Conservation (phyloP, 2,888 invertebrate genomes). For the Steinernema carpocapsae region DNA sequence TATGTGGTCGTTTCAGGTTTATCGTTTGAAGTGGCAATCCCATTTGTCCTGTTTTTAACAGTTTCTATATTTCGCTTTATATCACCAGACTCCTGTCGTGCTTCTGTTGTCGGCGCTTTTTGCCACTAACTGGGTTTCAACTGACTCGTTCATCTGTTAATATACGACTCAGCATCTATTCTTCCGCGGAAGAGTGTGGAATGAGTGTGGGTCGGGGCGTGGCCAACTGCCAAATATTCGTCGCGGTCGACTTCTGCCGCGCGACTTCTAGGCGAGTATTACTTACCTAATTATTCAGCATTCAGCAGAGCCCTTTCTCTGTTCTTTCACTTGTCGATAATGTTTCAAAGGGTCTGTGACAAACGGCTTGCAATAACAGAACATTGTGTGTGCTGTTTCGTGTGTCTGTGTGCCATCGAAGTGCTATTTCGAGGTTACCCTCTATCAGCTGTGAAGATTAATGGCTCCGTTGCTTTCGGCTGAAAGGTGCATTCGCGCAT, state of each 20-base stretch:
- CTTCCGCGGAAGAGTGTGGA: background rate
- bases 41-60: too few relatives aligned
- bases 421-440: too few relatives aligned
- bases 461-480: background rate
- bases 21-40: too few relatives aligned
- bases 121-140: background rate
- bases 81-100: too few relatives aligned
- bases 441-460: too few relatives aligned
- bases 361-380: too few relatives aligned
- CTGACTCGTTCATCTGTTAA: conserved; percentile 20
- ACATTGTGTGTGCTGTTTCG: too few relatives aligned
- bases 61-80: too few relatives aligned
- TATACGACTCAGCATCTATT: background rate
- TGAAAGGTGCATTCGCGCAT: conserved; percentile 16
- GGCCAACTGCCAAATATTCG: conserved; percentile 1
- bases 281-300: conserved; percentile 30
- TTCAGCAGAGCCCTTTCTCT: conserved; percentile 13
- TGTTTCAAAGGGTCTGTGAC: conserved; percentile 2
- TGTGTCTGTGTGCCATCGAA: too few relatives aligned
- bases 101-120: too few relatives aligned
- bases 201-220: background rate
- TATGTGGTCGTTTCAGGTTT: too few relatives aligned
- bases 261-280: conserved; percentile 24
- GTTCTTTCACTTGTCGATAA: background rate
- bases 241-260: background rate